phyloP scores from a whole-genome alignment of 2,797 vertebrate genomes.

The Tokudaia muenninki region DNA sequence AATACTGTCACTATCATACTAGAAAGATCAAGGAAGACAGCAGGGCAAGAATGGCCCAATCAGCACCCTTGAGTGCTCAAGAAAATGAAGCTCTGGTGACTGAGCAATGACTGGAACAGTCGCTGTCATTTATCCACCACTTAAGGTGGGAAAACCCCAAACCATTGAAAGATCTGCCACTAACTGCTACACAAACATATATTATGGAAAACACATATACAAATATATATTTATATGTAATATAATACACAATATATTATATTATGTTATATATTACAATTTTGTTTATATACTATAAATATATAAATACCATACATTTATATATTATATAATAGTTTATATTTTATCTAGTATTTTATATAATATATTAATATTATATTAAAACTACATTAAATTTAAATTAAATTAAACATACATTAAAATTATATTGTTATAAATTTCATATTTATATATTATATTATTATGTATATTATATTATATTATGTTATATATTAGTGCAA shows the following conservation, averaged over 20 bases:
- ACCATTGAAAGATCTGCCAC: not conserved
- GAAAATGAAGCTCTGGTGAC: not conserved
- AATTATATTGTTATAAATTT: not conserved
- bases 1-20: not conserved
- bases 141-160: not conserved
- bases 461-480: no score
- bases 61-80: accelerated
- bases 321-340: not conserved
- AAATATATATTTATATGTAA: not conserved
- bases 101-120: not conserved
- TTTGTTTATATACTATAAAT: not conserved
- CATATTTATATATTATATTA: not conserved
- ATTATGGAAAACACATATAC: not conserved
- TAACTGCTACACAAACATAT: not conserved
- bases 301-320: not conserved
- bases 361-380: no score
- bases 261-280: not conserved
- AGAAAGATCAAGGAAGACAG: not conserved
- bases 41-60: not conserved
- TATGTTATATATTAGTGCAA: not conserved
- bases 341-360: no score
- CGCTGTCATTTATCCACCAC: not conserved
- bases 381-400: not conserved
- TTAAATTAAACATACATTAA: not conserved
- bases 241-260: not conserved